These are phyloP conservation scores for Poecilia velifera DNA, from an alignment of 2,797 vertebrate genomes.

Conservation along the genomic window DNA sequence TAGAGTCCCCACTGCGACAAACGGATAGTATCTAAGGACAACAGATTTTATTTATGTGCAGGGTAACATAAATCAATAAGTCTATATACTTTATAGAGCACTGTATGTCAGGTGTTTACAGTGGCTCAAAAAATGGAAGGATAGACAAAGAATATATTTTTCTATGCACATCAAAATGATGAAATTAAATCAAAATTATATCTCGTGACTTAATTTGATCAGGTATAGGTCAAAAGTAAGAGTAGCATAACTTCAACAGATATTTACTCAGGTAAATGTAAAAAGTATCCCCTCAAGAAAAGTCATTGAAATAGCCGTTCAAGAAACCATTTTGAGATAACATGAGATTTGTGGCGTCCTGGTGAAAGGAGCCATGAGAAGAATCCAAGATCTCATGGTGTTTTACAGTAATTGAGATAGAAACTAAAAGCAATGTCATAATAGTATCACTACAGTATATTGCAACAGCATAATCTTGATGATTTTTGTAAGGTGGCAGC, in stretches of 20 bases:
- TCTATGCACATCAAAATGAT: background rate
- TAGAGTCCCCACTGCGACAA: conserved; percentile 26
- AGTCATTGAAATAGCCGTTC: background rate
- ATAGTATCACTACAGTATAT: background rate
- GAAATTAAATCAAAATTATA: background rate
- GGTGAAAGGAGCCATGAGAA: background rate
- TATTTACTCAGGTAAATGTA: too few species aligned
- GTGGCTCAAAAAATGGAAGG: background rate
- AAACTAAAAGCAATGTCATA: background rate
- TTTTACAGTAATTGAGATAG: background rate
- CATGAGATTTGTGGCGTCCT: background rate
- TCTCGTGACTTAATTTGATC: background rate
- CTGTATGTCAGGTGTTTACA: background rate
- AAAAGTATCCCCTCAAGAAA: background rate
- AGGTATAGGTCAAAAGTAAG: background rate
- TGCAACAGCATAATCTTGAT: background rate
- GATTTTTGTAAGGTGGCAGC: background rate
- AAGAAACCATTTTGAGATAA: background rate
- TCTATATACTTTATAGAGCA: background rate
- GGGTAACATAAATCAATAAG: background rate
- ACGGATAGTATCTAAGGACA: conserved; percentile 26
- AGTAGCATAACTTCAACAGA: too few species aligned
- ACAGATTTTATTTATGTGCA: background rate
- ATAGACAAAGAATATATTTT: too few species aligned
- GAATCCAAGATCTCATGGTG: background rate